Percentiles rank a stretch among this genome's conserved stretches.
phyloP scores from a whole-genome alignment of 2,888 invertebrate species.

The Coelopa pilipes region DNA sequence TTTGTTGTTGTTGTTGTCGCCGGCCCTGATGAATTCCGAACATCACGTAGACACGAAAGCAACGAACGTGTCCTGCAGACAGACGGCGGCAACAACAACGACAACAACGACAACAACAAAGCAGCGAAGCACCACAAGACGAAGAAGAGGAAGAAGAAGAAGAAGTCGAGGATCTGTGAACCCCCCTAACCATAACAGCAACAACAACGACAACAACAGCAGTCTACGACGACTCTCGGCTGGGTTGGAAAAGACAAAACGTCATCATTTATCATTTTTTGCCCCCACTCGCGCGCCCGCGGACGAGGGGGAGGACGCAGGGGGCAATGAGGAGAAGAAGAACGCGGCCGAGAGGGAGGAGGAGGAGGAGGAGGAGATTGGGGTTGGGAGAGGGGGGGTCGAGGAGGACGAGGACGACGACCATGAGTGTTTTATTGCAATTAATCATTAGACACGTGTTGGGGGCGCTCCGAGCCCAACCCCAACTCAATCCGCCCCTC shows the following conservation, averaged over 20 bases:
- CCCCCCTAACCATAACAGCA: too few relatives aligned
- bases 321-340: too few relatives aligned
- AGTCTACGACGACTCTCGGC: constrained; percentile 24
- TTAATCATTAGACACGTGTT: constrained; percentile 53
- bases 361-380: too few relatives aligned
- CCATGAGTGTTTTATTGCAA: constrained; percentile 62
- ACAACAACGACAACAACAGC: too few relatives aligned
- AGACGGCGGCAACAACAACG: not conserved
- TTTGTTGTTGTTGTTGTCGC: not conserved
- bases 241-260: constrained; percentile 48
- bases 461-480: constrained; percentile 32
- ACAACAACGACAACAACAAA: too few relatives aligned
- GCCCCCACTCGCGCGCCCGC: not conserved
- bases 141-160: too few relatives aligned
- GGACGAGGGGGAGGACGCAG: too few relatives aligned
- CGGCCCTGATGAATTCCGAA: constrained; percentile 57
- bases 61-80: constrained; percentile 56
- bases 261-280: constrained; percentile 61
- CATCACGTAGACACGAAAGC: constrained; percentile 59
- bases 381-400: too few relatives aligned
- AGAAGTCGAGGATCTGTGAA: too few relatives aligned
- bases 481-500: not conserved
- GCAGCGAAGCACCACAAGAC: too few relatives aligned
- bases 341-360: too few relatives aligned
- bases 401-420: too few relatives aligned